A percentile compares a stretch with the other conserved stretches of the same genome.
Evolutionary conservation across 2,797 vertebrate species (phyloP).

Genomic region (Myotis vivesi): DNA sequence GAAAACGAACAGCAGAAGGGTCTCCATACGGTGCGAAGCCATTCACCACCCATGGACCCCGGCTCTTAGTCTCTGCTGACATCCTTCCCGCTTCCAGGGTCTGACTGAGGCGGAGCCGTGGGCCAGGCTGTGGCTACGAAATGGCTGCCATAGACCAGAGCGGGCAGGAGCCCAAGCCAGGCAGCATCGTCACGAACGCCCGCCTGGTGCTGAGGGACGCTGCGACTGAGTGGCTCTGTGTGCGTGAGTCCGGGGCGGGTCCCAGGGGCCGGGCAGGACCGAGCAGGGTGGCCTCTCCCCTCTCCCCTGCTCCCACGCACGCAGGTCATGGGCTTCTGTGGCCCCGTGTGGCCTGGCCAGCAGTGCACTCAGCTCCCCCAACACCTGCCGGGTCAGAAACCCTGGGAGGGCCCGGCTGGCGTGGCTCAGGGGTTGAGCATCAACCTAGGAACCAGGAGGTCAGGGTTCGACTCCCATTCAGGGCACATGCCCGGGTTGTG

Average conservation of each 20-base stretch:
- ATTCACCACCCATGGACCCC: not conserved
- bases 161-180: not conserved
- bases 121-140: accelerated
- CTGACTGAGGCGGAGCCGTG: not conserved
- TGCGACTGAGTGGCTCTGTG: accelerated
- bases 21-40: accelerated
- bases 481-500: no score
- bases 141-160: accelerated
- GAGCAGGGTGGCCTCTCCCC: accelerated
- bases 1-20: accelerated
- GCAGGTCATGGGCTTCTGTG: accelerated
- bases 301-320: accelerated
- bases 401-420: no score
- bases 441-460: no score
- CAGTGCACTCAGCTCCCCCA: not conserved
- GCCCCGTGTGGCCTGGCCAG: accelerated
- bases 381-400: not conserved
- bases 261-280: not conserved
- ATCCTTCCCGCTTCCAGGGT: not conserved
- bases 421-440: no score
- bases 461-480: no score
- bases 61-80: not conserved
- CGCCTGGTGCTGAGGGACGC: accelerated
- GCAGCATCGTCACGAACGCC: accelerated
- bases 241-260: not conserved